Conservation (phyloP, 1,140 invertebrate genomes). For the Drosophila eugracilis region DNA sequence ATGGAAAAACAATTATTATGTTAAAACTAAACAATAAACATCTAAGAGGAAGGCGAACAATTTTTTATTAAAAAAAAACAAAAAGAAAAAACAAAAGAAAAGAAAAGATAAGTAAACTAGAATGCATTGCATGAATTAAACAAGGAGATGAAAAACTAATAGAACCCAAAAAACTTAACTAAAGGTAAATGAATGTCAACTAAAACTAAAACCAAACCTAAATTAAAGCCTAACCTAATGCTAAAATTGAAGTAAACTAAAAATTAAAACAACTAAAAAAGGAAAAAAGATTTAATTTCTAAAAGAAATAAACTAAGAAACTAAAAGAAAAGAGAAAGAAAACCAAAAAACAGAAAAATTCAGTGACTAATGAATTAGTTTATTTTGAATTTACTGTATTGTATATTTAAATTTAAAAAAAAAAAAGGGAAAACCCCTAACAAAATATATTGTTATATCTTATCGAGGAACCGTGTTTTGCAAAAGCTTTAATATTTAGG, state of each 20-base stretch:
- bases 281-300: slow-evolving; percentile 48
- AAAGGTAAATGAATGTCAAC: slow-evolving; percentile 44
- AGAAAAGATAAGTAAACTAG: slow-evolving; percentile 58
- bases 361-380: slow-evolving; percentile 67
- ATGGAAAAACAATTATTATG: slow-evolving; percentile 57
- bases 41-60: slow-evolving; percentile 44
- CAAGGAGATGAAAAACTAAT: slow-evolving; percentile 36
- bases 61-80: slow-evolving; percentile 61
- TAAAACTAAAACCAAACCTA: slow-evolving; percentile 44
- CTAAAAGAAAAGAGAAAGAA: slow-evolving; percentile 13
- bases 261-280: slow-evolving; percentile 30
- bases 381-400: slow-evolving; percentile 80
- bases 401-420: slow-evolving; percentile 73
- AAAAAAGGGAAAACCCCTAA: slow-evolving; percentile 12
- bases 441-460: slow-evolving; percentile 78
- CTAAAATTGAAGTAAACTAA: slow-evolving; percentile 35
- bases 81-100: slow-evolving; percentile 16
- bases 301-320: slow-evolving; percentile 60
- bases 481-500: slow-evolving; percentile 85
- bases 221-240: slow-evolving; percentile 17
- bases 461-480: slow-evolving; percentile 84
- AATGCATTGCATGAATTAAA: slow-evolving; percentile 58
- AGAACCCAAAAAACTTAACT: slow-evolving; percentile 33
- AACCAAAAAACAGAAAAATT: slow-evolving; percentile 28
- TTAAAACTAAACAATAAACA: slow-evolving; percentile 71